Evolutionary conservation across 2,888 invertebrate genomes (phyloP).

Genomic region (Tryphoninae sp.): DNA sequence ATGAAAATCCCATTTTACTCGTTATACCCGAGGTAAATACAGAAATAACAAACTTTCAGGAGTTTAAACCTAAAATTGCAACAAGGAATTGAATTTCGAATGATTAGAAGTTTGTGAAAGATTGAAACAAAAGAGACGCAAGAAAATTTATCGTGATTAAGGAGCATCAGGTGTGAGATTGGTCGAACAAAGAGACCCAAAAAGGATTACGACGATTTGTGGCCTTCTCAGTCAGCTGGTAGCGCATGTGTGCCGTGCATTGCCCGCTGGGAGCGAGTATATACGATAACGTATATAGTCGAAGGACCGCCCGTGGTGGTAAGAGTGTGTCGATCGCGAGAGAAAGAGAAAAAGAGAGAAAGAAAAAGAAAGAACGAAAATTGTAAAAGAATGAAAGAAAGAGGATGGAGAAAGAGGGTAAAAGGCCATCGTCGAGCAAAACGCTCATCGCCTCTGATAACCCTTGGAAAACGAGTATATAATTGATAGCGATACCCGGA

Average conservation of each 20-base stretch:
- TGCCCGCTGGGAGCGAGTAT: slow-evolving; percentile 1
- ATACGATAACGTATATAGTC: slow-evolving; percentile 22
- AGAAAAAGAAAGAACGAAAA: not conserved
- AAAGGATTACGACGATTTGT: slow-evolving; percentile 22
- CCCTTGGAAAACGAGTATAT: slow-evolving; percentile 51
- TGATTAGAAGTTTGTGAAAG: not conserved
- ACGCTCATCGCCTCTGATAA: slow-evolving; percentile 61
- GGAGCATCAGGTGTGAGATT: slow-evolving; percentile 28
- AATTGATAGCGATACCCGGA: slow-evolving; percentile 62
- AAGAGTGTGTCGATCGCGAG: slow-evolving; percentile 21
- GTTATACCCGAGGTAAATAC: not conserved
- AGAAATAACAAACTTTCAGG: not conserved
- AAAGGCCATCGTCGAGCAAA: slow-evolving; percentile 54
- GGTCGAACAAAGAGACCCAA: slow-evolving; percentile 7
- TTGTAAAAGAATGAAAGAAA: slow-evolving; percentile 4
- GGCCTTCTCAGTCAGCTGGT: slow-evolving; percentile 21
- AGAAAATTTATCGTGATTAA: not conserved
- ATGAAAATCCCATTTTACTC: too few relatives aligned
- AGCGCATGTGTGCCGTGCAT: not conserved
- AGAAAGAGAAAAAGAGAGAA: not conserved
- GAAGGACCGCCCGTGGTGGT: slow-evolving; percentile 32
- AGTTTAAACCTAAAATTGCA: not conserved
- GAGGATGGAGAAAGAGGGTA: slow-evolving; percentile 9
- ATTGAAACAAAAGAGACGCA: not conserved
- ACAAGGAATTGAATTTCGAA: not conserved